A percentile compares a stretch with the other conserved stretches of the same genome.
Evolutionary conservation across 2,797 vertebrate species (phyloP).

Genomic region (Artibeus jamaicensis): DNA sequence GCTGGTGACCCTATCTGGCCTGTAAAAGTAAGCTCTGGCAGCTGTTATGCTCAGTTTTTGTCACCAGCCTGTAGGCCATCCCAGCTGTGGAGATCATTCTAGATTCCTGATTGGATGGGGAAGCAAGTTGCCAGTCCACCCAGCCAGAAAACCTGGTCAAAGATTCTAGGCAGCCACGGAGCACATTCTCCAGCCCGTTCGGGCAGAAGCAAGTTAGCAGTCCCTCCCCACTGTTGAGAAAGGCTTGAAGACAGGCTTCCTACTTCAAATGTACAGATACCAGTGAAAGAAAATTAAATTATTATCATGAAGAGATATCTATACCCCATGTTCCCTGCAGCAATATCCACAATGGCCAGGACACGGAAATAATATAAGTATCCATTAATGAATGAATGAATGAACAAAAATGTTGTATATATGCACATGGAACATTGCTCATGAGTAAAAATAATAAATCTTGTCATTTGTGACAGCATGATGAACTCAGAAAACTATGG

Average conservation of each 20-base stretch:
- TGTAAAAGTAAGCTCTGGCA: background rate
- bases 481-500: background rate
- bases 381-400: background rate
- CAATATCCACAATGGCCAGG: background rate
- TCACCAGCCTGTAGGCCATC: background rate
- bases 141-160: background rate
- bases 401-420: background rate
- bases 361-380: background rate
- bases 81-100: background rate
- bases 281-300: background rate
- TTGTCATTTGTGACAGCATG: background rate
- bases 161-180: background rate
- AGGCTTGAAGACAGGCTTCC: background rate
- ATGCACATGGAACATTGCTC: background rate
- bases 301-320: background rate
- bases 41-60: background rate
- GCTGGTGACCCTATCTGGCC: background rate
- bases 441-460: background rate
- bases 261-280: background rate
- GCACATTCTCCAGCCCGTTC: background rate
- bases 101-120: background rate
- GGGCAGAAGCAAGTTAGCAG: background rate
- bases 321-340: background rate
- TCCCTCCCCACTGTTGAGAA: background rate
- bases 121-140: background rate